phyloP scores from a whole-genome alignment of 1,140 invertebrate species.

The Bombus confusus region DNA sequence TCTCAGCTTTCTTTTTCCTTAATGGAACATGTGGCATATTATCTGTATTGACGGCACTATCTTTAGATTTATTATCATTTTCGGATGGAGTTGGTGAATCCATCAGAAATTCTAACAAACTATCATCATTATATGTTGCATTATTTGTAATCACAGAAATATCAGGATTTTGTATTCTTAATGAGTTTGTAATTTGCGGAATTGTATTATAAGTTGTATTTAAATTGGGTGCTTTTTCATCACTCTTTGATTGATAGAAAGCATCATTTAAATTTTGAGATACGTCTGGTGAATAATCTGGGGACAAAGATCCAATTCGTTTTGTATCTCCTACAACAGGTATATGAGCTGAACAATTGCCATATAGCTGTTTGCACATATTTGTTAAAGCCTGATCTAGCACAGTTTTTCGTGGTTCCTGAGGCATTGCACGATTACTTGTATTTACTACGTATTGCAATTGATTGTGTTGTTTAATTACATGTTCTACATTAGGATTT shows the following conservation, averaged over 20 bases:
- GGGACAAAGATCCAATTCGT: slow-evolving; percentile 61
- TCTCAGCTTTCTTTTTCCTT: slow-evolving; percentile 79
- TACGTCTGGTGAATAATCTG: slow-evolving; percentile 74
- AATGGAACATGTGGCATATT: slow-evolving; percentile 74
- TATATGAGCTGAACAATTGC: slow-evolving; percentile 56
- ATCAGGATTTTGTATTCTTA: slow-evolving; percentile 67
- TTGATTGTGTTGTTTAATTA: slow-evolving; percentile 72
- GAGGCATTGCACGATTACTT: slow-evolving; percentile 75
- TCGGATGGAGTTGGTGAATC: slow-evolving; percentile 76
- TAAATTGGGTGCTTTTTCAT: slow-evolving; percentile 68
- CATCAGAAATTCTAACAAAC: slow-evolving; percentile 77
- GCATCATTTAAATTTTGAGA: slow-evolving; percentile 79
- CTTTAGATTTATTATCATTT: slow-evolving; percentile 72
- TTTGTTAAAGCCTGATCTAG: slow-evolving; percentile 68
- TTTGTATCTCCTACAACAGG: slow-evolving; percentile 51
- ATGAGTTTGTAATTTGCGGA: slow-evolving; percentile 45
- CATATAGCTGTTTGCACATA: slow-evolving; percentile 61
- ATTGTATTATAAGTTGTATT: slow-evolving; percentile 75
- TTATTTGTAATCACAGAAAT: slow-evolving; percentile 79
- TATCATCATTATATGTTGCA: slow-evolving; percentile 80
- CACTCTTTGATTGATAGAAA: slow-evolving; percentile 72
- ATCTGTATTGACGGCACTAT: slow-evolving; percentile 76
- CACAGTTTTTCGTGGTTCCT: slow-evolving; percentile 73
- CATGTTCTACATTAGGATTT: slow-evolving; percentile 70
- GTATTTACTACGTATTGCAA: slow-evolving; percentile 65